phyloP scores from a whole-genome alignment of 2,888 invertebrate genomes.

The Orthosia cruda region DNA sequence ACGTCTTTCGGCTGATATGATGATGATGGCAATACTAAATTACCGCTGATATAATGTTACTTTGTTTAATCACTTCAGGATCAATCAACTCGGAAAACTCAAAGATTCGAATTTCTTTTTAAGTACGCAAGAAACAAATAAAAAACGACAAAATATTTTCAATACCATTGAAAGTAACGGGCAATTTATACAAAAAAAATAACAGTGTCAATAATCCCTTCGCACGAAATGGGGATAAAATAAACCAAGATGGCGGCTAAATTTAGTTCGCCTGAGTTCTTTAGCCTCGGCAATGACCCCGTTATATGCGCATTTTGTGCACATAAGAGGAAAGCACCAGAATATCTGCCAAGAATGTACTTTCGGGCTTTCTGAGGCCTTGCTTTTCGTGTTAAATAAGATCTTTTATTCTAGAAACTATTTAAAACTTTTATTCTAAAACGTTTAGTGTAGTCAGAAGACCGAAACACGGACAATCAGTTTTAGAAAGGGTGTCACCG shows the following conservation, averaged over 20 bases:
- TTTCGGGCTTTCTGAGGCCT: background rate
- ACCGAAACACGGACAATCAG: no score
- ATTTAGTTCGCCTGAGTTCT: constrained; percentile 68
- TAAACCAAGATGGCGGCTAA: constrained; percentile 77
- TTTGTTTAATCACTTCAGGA: background rate
- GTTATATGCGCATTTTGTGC: constrained; percentile 2
- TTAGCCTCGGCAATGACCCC: constrained; percentile 58
- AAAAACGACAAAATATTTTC: constrained; percentile 23
- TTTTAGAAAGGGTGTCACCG: no score
- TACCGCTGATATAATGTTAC: background rate
- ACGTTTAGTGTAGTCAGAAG: no score
- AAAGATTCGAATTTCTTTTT: background rate
- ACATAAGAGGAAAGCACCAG: constrained; percentile 18
- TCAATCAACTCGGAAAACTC: background rate
- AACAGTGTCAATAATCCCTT: constrained; percentile 1
- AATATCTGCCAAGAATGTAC: constrained; percentile 36
- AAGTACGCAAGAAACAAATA: background rate
- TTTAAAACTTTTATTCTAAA: no score
- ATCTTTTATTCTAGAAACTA: no score
- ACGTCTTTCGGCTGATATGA: no score
- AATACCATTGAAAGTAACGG: constrained; percentile 8
- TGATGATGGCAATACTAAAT: no score
- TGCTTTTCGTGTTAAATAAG: background rate
- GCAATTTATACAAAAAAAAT: constrained; percentile 20
- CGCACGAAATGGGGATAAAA: constrained; percentile 22